Evolutionary conservation across 2,888 invertebrate species (phyloP), one percentile per base, ranked within the genome.

Genomic region (Ophraella communa): DNA sequence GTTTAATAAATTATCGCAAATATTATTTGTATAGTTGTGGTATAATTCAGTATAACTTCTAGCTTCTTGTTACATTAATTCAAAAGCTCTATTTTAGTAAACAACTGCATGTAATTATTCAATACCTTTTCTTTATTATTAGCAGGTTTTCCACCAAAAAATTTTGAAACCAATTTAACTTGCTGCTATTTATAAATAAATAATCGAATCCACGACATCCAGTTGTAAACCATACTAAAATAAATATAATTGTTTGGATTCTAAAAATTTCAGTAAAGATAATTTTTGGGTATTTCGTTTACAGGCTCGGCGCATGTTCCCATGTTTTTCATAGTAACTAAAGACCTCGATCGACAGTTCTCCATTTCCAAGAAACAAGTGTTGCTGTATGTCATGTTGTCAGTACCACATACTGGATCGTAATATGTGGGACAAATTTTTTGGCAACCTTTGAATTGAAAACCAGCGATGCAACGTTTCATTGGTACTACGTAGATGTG

Each of bases 401-500:
- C 96, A 1, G 92, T 92, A n/a, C 95, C 96, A 80, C 96, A 96
- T 4, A 96, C 93, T 0, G 95, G 95, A 78, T 95, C 94, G 83
- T 90, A 95, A 74, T 92, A 92, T 0, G 91, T 87, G 7, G 94
- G 91, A 76, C 95, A 95, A 72, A 95, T 94, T 75, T 91, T 89
- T 52, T 92, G 92, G 77, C 95, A 95, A 53, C 95, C 95, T 49
- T 90, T 88, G 83, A 94, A 94, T 76, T 92, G 88, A 84, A 95
- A 94, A 61, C 92, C 91, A 51, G 93, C 86, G 24, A 95, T 85
- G 80, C 95, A 95, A 39, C 94, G 87, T 79, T 94, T 93, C 83
- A 95, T 87, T 0, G 95, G 95, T n/a, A 95, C 93, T 35, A 94
- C 92, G 81, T 91, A 95, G 53, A 94, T 90, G 84, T 95, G 95